Percentiles rank a stretch among this genome's conserved stretches.
Conservation (phyloP, 2,113 vertebrate genomes). For the Accipiter cooperii region DNA sequence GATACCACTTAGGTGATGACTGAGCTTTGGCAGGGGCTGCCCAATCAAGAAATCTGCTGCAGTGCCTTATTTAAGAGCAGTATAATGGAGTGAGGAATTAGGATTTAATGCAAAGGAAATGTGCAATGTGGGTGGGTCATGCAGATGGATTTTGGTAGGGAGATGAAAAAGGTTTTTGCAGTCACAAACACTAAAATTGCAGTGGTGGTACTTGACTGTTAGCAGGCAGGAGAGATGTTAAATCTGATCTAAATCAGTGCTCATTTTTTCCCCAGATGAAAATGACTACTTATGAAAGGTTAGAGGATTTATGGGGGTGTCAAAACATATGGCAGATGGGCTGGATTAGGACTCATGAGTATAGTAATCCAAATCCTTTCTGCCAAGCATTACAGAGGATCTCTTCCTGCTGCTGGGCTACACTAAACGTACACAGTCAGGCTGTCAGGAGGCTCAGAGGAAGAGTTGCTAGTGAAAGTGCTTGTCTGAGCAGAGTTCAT, state of each 20-base stretch:
- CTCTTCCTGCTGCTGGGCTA: slow-evolving; percentile 7
- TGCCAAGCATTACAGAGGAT: slow-evolving; percentile 35
- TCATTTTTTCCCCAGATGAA: slow-evolving; percentile 26
- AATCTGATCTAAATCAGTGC: slow-evolving; percentile 18
- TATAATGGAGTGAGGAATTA: not conserved
- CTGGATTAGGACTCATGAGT: slow-evolving; percentile 14
- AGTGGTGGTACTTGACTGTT: slow-evolving; percentile 16
- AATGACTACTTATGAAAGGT: slow-evolving; percentile 41
- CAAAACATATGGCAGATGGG: slow-evolving; percentile 45
- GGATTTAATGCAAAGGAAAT: not conserved
- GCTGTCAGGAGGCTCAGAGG: not conserved
- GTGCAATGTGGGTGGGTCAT: slow-evolving; percentile 16
- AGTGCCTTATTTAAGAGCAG: slow-evolving; percentile 18
- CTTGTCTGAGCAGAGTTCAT: not conserved
- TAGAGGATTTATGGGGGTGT: slow-evolving; percentile 49
- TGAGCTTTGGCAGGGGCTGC: slow-evolving; percentile 13
- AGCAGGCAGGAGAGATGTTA: not conserved
- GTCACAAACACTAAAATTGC: slow-evolving; percentile 8
- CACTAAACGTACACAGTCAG: not conserved
- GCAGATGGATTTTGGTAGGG: not conserved
- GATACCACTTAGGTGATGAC: slow-evolving; percentile 3
- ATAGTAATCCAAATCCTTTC: slow-evolving; percentile 35
- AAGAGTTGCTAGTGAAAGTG: not conserved
- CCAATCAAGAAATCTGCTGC: not conserved
- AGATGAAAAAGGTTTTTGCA: not conserved